These are phyloP conservation scores for Adelphocoris suturalis DNA, from an alignment of 2,888 invertebrate species.

Conservation along the genomic window DNA sequence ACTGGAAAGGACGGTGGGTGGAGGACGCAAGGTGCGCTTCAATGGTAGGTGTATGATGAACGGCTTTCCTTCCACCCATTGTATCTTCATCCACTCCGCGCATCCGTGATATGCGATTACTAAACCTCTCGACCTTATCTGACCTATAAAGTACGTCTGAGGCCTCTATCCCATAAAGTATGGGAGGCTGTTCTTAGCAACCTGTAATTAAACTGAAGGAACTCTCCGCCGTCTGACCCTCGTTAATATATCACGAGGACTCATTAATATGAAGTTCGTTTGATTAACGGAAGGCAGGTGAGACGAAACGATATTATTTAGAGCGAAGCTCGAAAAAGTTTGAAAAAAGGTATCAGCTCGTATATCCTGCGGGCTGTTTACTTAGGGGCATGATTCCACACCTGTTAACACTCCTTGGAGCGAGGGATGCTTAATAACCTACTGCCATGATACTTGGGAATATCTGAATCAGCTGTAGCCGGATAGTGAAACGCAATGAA, in stretches of 20 bases:
- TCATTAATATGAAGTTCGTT: conserved; percentile 60
- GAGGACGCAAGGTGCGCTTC: conserved; percentile 12
- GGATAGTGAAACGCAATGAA: too few species aligned
- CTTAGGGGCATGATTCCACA: conserved; percentile 29
- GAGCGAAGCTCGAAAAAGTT: conserved; percentile 31
- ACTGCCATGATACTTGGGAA: background rate
- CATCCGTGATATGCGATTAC: conserved; percentile 27
- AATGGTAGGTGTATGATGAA: background rate
- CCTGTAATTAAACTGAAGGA: conserved; percentile 38
- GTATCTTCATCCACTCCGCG: conserved; percentile 14
- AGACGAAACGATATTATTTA: conserved; percentile 40
- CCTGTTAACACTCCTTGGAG: background rate
- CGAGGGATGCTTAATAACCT: too few species aligned
- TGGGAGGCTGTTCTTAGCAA: background rate
- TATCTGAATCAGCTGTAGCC: background rate
- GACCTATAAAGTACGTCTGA: conserved; percentile 23
- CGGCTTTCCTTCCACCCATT: background rate
- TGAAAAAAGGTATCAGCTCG: background rate
- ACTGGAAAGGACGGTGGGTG: background rate
- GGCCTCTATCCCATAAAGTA: conserved; percentile 17
- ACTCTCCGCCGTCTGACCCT: background rate
- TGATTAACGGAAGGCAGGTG: conserved; percentile 64
- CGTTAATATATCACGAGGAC: conserved; percentile 47
- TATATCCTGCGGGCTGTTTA: conserved; percentile 46
- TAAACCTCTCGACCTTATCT: conserved; percentile 40